Evolutionary conservation across 2,113 vertebrate species (phyloP).

Genomic region (Aegypius monachus): DNA sequence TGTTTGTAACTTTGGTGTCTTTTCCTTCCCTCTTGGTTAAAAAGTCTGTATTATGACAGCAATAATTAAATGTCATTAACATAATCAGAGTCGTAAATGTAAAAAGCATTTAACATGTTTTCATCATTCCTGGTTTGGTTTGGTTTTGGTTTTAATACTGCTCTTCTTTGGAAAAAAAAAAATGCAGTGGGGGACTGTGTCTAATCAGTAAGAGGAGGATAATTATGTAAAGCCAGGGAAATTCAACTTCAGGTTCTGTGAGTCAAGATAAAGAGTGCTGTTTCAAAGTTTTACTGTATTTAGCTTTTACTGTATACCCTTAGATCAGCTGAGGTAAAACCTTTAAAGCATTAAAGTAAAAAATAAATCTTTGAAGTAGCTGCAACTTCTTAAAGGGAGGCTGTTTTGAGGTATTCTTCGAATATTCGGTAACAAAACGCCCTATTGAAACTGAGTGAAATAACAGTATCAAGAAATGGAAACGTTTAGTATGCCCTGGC

Average conservation of each 20-base stretch:
- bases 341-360: not conserved
- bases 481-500: not conserved
- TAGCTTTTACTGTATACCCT: not conserved
- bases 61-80: not conserved
- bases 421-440: not conserved
- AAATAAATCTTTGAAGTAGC: not conserved
- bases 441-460: not conserved
- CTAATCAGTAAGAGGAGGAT: not conserved
- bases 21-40: not conserved
- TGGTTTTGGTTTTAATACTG: not conserved
- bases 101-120: not conserved
- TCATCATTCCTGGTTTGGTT: not conserved
- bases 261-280: not conserved
- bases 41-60: not conserved
- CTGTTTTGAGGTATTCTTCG: not conserved
- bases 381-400: not conserved
- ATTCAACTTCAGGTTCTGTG: not conserved
- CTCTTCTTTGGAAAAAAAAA: not conserved
- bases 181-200: not conserved
- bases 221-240: not conserved
- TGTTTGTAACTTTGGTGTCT: not conserved
- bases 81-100: not conserved
- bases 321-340: not conserved
- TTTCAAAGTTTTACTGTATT: not conserved
- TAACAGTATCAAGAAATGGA: not conserved